phyloP scores from a whole-genome alignment of 92 coral and sea anemone genomes.

The Phymanthus crucifer region DNA sequence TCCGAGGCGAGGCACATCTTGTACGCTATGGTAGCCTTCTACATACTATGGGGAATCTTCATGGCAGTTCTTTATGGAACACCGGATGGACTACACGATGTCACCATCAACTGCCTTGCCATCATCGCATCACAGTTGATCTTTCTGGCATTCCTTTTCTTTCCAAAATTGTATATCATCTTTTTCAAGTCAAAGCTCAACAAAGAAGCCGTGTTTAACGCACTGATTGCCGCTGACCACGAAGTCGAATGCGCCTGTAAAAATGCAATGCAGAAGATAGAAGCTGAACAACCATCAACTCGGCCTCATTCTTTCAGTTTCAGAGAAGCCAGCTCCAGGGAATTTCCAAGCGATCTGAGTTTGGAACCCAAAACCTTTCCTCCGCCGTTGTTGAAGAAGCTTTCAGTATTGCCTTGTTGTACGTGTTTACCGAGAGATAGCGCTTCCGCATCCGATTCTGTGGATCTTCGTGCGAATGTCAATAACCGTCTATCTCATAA shows the following conservation, averaged over 20 bases:
- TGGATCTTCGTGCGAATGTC: background rate
- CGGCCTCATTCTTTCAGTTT: constrained; percentile 18
- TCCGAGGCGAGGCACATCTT: constrained; percentile 73
- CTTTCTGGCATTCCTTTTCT: constrained; percentile 58
- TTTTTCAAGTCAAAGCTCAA: constrained; percentile 55
- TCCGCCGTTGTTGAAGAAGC: background rate
- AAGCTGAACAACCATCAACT: background rate
- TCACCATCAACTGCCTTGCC: constrained; percentile 56
- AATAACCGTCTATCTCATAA: background rate
- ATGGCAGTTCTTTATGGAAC: constrained; percentile 62
- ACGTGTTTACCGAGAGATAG: background rate
- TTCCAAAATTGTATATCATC: constrained; percentile 60
- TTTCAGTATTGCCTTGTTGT: constrained; percentile 8
- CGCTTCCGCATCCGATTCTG: background rate
- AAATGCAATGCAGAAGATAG: constrained; percentile 28
- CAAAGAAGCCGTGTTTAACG: constrained; percentile 43
- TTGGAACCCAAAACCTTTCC: constrained; percentile 2
- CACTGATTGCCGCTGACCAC: constrained; percentile 21
- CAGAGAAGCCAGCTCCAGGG: constrained; percentile 28
- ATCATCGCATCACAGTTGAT: constrained; percentile 53
- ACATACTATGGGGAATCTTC: constrained; percentile 59
- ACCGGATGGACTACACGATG: constrained; percentile 50
- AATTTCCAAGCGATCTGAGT: constrained; percentile 21
- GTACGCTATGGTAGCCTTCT: constrained; percentile 60
- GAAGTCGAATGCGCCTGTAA: constrained; percentile 16